A percentile compares a stretch with the other conserved stretches of the same genome.
These are phyloP conservation scores for Limnephilus rhombicus DNA, from an alignment of 2,888 invertebrate genomes.

Conservation along the genomic window DNA sequence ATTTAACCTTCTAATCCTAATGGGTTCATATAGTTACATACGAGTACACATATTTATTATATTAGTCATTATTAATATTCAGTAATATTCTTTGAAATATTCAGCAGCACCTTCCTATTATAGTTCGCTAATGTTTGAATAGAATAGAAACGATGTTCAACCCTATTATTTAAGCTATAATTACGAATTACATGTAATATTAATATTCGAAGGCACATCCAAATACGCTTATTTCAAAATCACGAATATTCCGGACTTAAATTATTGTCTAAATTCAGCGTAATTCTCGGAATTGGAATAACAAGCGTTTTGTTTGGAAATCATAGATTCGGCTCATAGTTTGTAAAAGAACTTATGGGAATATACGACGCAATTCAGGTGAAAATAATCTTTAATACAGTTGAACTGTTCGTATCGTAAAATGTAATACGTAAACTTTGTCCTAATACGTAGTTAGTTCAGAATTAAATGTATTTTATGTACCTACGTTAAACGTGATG, in stretches of 20 bases:
- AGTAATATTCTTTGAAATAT: not conserved
- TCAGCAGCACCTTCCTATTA: not conserved
- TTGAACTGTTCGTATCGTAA: not conserved
- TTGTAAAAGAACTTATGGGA: not conserved
- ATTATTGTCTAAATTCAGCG: not conserved
- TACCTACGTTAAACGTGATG: constrained; percentile 26
- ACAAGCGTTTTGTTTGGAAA: not conserved
- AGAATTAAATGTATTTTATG: constrained; percentile 14
- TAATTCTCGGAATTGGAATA: not conserved
- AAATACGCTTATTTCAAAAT: not conserved
- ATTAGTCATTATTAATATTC: not conserved
- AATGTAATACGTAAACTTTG: not conserved
- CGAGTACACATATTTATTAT: no score
- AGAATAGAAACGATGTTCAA: not conserved
- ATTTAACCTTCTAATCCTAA: not conserved
- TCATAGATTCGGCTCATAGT: not conserved
- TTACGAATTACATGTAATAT: not conserved
- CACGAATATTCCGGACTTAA: not conserved
- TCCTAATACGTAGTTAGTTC: not conserved
- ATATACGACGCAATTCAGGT: not conserved
- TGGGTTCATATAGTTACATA: not conserved
- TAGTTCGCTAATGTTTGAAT: not conserved
- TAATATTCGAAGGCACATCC: not conserved
- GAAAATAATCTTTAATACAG: not conserved
- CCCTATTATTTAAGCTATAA: not conserved